phyloP scores from a whole-genome alignment of 1,140 invertebrate species.

The Scaptomyza hsui region DNA sequence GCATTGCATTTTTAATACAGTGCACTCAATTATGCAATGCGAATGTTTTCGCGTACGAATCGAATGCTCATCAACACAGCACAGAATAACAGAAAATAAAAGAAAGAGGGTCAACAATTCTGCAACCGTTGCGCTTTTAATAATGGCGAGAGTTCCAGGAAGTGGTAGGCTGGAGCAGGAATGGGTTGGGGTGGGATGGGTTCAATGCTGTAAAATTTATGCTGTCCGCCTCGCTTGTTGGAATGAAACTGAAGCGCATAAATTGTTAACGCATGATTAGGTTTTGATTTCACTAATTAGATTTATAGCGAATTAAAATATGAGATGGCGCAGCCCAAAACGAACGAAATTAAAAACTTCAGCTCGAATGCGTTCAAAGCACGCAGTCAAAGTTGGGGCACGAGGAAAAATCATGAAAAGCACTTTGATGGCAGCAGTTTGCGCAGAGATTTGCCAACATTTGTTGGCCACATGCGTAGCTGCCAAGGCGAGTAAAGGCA shows the following conservation, averaged over 20 bases:
- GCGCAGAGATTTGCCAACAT: conserved; percentile 69
- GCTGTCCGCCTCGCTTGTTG: conserved; percentile 32
- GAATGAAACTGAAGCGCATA: conserved; percentile 69
- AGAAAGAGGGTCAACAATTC: conserved; percentile 47
- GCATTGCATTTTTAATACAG: conserved; percentile 60
- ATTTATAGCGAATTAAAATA: conserved; percentile 78
- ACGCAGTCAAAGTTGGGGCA: neutral
- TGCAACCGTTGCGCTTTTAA: conserved; percentile 72
- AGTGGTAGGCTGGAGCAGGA: neutral
- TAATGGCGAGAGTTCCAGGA: conserved; percentile 47
- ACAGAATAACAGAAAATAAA: conserved; percentile 15
- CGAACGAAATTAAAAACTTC: conserved; percentile 74
- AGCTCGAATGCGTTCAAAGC: conserved; percentile 56
- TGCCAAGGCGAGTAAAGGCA: neutral
- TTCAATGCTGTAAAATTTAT: conserved; percentile 37
- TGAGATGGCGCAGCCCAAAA: conserved; percentile 34
- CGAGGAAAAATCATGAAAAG: conserved; percentile 37
- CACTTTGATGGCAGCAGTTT: conserved; percentile 63
- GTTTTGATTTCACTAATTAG: conserved; percentile 80
- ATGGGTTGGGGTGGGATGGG: neutral
- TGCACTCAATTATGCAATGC: conserved; percentile 73
- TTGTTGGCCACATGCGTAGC: conserved; percentile 46
- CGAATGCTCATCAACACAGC: conserved; percentile 60
- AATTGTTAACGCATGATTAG: conserved; percentile 82
- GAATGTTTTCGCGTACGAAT: conserved; percentile 60